These are phyloP conservation scores for Melanogrammus aeglefinus DNA, from an alignment of 2,797 vertebrate species.

Conservation along the genomic window DNA sequence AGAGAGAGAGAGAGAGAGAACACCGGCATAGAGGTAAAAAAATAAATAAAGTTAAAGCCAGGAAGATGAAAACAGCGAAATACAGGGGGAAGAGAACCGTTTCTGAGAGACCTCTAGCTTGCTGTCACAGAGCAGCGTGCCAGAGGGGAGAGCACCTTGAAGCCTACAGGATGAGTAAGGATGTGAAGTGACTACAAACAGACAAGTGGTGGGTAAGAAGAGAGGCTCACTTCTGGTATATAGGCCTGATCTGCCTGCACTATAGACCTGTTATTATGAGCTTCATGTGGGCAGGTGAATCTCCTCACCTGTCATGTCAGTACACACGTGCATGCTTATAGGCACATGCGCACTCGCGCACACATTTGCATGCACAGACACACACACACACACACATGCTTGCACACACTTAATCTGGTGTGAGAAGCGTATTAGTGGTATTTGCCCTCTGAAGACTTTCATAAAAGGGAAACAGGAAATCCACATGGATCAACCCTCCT, in stretches of 20 bases:
- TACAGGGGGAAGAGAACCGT: conserved; percentile 39
- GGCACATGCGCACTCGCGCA: not conserved
- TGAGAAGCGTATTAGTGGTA: not conserved
- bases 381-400: not conserved
- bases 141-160: conserved; percentile 74
- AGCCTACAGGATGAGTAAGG: conserved; percentile 71
- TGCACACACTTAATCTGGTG: no score
- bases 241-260: conserved; percentile 50
- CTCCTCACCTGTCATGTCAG: not conserved
- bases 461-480: not conserved
- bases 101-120: conserved; percentile 72
- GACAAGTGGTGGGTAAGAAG: conserved; percentile 66
- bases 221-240: conserved; percentile 43
- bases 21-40: not conserved
- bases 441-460: not conserved
- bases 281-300: not conserved
- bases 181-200: conserved; percentile 71
- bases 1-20: conserved; percentile 17
- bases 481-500: not conserved
- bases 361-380: not conserved
- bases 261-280: conserved; percentile 24
- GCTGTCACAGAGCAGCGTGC: conserved; percentile 72
- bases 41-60: conserved; percentile 39
- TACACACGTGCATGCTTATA: not conserved
- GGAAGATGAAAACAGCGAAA: conserved; percentile 42